Percentiles rank a stretch among this genome's conserved stretches.
Conservation (phyloP, 2,888 invertebrate species). For the Trissolcus japonicus region DNA sequence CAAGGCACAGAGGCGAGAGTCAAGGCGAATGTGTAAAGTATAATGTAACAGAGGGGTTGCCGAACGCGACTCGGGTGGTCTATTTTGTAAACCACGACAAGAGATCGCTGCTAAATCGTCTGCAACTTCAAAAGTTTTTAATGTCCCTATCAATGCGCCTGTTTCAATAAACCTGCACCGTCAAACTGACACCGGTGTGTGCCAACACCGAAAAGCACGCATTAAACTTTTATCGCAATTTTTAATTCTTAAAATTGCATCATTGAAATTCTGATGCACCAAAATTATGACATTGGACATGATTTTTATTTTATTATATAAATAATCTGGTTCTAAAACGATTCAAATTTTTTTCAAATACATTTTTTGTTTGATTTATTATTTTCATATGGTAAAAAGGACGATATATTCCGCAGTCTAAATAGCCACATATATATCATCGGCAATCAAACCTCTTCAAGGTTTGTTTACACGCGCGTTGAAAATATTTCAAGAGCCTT, state of each 20-base stretch:
- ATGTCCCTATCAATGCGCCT: slow-evolving; percentile 28
- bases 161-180: slow-evolving; percentile 29
- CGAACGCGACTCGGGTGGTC: slow-evolving; percentile 72
- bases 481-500: slow-evolving; percentile 49
- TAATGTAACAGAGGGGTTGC: slow-evolving; percentile 68
- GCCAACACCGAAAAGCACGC: too few relatives aligned
- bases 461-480: slow-evolving; percentile 43
- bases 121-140: slow-evolving; percentile 48
- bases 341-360: too few relatives aligned
- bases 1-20: slow-evolving; percentile 50
- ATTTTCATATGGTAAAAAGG: background rate
- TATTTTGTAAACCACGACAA: slow-evolving; percentile 62
- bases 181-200: too few relatives aligned
- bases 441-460: slow-evolving; percentile 44
- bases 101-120: slow-evolving; percentile 61
- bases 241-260: too few relatives aligned
- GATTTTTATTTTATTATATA: too few relatives aligned
- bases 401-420: slow-evolving; percentile 42
- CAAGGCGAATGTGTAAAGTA: slow-evolving; percentile 66
- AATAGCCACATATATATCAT: slow-evolving; percentile 53
- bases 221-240: too few relatives aligned
- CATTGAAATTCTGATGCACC: too few relatives aligned
- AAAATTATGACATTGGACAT: too few relatives aligned
- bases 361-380: too few relatives aligned
- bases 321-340: too few relatives aligned